These are phyloP conservation scores for Oreamnos americanus DNA, from an alignment of 2,113 vertebrate genomes.

Conservation along the genomic window DNA sequence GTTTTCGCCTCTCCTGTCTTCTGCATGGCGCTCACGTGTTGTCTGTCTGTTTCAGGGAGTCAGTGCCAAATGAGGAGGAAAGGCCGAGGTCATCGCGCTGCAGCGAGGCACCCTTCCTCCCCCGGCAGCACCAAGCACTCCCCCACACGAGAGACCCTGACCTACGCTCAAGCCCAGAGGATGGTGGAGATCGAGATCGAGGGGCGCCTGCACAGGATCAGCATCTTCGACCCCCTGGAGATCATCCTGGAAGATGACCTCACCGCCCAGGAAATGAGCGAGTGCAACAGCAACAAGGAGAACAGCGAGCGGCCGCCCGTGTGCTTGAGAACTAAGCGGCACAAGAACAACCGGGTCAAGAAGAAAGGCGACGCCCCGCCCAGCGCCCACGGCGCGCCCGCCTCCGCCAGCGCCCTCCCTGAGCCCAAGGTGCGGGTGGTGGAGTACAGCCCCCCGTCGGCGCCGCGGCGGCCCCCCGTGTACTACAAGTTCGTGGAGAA, in stretches of 20 bases:
- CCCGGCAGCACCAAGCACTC: slow-evolving; percentile 93
- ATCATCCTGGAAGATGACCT: slow-evolving; percentile 94
- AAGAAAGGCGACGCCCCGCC: slow-evolving; percentile 89
- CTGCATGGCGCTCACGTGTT: neutral
- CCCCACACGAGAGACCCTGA: slow-evolving; percentile 93
- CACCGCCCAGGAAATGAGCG: slow-evolving; percentile 94
- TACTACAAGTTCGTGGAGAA: slow-evolving; percentile 94
- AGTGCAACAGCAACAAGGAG: slow-evolving; percentile 98
- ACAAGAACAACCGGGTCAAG: slow-evolving; percentile 90
- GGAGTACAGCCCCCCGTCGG: slow-evolving; percentile 94
- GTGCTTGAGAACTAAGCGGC: slow-evolving; percentile 87
- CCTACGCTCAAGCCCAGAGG: slow-evolving; percentile 95
- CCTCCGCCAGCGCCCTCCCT: slow-evolving; percentile 79
- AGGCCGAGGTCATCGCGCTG: slow-evolving; percentile 91
- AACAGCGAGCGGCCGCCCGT: slow-evolving; percentile 91
- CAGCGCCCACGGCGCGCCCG: slow-evolving; percentile 78
- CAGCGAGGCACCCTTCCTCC: slow-evolving; percentile 90
- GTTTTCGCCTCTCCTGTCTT: neutral
- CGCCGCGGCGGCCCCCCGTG: slow-evolving; percentile 86
- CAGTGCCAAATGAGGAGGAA: slow-evolving; percentile 95
- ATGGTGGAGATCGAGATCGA: slow-evolving; percentile 98
- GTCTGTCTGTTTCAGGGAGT: slow-evolving; percentile 78
- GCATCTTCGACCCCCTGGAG: slow-evolving; percentile 94
- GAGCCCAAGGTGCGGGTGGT: slow-evolving; percentile 94
- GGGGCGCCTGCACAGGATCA: slow-evolving; percentile 93